Evolutionary conservation across 2,797 vertebrate species (phyloP).

Genomic region (Premnoplex brunnescens): DNA sequence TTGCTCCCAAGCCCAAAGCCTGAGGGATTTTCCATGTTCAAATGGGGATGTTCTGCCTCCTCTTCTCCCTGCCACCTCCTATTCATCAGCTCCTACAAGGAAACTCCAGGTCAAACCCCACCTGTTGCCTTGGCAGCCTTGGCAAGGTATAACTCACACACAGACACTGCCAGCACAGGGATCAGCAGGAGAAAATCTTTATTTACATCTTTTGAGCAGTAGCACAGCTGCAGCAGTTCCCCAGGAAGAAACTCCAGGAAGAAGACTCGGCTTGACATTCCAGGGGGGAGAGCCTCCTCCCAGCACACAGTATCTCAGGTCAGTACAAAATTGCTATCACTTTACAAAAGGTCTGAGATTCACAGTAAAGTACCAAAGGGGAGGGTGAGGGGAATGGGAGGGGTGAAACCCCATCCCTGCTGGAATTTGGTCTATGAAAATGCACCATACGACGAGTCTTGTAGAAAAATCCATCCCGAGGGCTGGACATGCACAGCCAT

Average conservation of each 20-base stretch:
- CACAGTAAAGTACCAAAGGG: slow-evolving; percentile 29
- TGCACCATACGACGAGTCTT: not conserved
- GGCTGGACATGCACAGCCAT: not conserved
- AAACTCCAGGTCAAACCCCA: not conserved
- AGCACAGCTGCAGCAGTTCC: not conserved
- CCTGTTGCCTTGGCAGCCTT: not conserved
- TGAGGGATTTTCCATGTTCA: not conserved
- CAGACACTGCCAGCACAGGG: not conserved
- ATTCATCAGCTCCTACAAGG: not conserved
- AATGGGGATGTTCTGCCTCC: not conserved
- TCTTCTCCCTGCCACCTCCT: not conserved
- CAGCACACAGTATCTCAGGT: slow-evolving; percentile 6
- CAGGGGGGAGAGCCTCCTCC: not conserved
- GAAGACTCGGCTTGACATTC: not conserved
- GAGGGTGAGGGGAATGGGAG: not conserved
- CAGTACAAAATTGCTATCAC: not conserved
- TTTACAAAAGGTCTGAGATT: not conserved
- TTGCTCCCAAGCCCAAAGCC: not conserved
- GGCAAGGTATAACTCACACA: not conserved
- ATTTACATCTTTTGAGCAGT: slow-evolving; percentile 22
- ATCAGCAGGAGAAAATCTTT: slow-evolving; percentile 27
- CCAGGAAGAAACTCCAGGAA: not conserved
- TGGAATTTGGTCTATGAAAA: slow-evolving; percentile 23
- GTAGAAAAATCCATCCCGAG: not conserved
- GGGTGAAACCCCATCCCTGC: not conserved